Evolutionary conservation across 1,140 invertebrate genomes (phyloP), one percentile per base, ranked within the genome.

Genomic region (Drosophila subobscura): DNA sequence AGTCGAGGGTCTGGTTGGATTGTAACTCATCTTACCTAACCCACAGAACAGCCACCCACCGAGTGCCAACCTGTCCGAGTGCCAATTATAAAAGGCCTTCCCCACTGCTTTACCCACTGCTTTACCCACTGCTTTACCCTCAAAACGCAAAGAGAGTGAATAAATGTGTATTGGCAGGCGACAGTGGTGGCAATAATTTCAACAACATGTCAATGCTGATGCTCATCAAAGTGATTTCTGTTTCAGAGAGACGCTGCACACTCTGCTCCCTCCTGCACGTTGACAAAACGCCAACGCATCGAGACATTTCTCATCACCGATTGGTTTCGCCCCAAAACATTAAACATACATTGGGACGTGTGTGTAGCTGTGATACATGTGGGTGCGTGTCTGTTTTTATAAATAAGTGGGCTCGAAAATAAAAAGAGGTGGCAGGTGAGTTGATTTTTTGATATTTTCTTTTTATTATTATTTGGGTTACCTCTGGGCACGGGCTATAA

Each of bases 111-210:
- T 20, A 20, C 16, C 16, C 16, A 20, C 16, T 20, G 16, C 16
- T 20, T 20, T 20, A 20, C 16, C 16, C 16, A 20, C 16, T 20
- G 16, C 16, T 20, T 20, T 20, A 20, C 72, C 75, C 54, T 67
- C 72, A 49, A 57, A 74, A 40, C 37, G 66, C 67, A 61, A 60
- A 80, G 46, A 63, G 76, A 77, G 72, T 79, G 72, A 85, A 85
- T 80, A 77, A 85, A 86, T 81, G 74, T 64, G 65, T 65, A 85
- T 88, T 88, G 77, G 64, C 64, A 78, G 61, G 57, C 67, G 81
- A 81, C 81, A 85, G 83, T 64, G 77, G 74, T 10, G 78, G 78
- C 83, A 86, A 85, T 85, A 85, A 85, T 86, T 86, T 85, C 77
- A 81, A 63, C 83, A 67, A 85, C 74, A 77, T 85, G 81, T 85